A percentile compares a stretch with the other conserved stretches of the same genome.
Conservation (phyloP, 1,140 invertebrate genomes). For the Ostrea denselamellosa region DNA sequence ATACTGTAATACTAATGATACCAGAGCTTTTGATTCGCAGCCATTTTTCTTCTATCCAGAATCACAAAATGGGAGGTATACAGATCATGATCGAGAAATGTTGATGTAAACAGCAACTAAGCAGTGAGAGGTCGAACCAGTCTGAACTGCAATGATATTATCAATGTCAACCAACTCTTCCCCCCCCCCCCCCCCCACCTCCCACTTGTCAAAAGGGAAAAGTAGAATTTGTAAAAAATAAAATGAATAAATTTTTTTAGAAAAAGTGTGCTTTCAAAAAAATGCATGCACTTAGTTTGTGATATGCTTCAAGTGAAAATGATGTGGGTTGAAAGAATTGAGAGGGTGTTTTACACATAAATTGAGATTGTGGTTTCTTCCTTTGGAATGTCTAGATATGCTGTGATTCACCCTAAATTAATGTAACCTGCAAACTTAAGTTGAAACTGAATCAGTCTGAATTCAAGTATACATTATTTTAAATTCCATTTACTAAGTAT, state of each 20-base stretch:
- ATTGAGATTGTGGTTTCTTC: background rate
- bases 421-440: conserved; percentile 17
- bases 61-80: background rate
- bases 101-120: conserved; percentile 31
- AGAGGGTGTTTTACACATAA: background rate
- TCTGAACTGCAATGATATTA: background rate
- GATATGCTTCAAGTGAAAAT: conserved; percentile 14
- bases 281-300: background rate
- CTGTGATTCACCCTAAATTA: conserved; percentile 2
- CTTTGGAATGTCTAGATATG: conserved; percentile 31
- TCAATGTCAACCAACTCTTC: too few relatives aligned
- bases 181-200: background rate
- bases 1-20: background rate
- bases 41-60: background rate
- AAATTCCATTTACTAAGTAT: background rate
- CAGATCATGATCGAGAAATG: background rate
- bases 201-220: background rate
- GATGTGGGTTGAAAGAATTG: conserved; percentile 7
- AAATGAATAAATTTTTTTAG: background rate
- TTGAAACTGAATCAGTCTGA: background rate
- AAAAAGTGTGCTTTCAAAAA: background rate
- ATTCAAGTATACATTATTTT: background rate
- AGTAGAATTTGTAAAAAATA: background rate
- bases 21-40: background rate
- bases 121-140: background rate